phyloP scores from a whole-genome alignment of 2,113 vertebrate genomes.

The Muntiacus muntjak region DNA sequence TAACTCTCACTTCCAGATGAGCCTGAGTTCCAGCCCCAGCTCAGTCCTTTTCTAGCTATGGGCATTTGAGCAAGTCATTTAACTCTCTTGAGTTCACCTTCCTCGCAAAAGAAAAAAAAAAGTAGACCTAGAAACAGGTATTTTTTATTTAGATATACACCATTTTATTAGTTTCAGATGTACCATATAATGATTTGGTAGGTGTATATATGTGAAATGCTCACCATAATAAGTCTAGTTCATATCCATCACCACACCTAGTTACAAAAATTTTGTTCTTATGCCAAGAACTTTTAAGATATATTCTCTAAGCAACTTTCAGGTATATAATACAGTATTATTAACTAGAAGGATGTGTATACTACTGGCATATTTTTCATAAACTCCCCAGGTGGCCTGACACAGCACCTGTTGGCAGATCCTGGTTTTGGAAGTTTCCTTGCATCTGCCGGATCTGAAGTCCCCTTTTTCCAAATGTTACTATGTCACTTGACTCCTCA shows the following conservation, averaged over 20 bases:
- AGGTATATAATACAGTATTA: not conserved
- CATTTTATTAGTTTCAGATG: not conserved
- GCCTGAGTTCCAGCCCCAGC: not conserved
- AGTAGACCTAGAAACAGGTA: not conserved
- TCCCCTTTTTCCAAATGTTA: not conserved
- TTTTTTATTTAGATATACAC: not conserved
- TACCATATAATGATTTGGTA: not conserved
- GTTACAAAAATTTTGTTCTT: not conserved
- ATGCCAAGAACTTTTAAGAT: not conserved
- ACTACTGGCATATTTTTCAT: not conserved
- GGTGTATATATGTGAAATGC: not conserved
- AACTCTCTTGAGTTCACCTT: not conserved
- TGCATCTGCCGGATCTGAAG: not conserved
- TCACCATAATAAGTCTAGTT: not conserved
- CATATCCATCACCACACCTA: not conserved
- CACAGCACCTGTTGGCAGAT: not conserved
- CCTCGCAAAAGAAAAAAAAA: not conserved
- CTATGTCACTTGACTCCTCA: not conserved
- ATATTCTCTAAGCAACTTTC: not conserved
- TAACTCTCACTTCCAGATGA: not conserved
- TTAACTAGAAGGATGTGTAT: not conserved
- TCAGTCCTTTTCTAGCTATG: not conserved
- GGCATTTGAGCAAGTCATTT: not conserved
- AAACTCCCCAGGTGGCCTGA: not conserved
- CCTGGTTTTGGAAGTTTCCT: not conserved